Evolutionary conservation across 2,113 vertebrate species (phyloP).

Genomic region (Muntiacus reevesi): DNA sequence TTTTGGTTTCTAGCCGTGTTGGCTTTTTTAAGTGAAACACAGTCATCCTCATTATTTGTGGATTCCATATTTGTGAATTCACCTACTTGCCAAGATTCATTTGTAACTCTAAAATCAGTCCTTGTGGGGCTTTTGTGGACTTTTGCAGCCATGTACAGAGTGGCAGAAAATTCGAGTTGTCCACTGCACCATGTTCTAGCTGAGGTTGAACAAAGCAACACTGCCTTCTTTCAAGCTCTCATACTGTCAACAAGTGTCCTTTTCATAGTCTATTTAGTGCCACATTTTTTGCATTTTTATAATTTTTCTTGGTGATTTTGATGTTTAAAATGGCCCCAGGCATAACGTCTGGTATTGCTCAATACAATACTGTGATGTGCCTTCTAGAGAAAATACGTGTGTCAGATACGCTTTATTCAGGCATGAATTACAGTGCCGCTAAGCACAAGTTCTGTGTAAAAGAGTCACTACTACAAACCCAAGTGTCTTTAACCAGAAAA

Average conservation of each 20-base stretch:
- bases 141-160: background rate
- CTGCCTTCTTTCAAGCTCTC: background rate
- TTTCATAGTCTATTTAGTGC: background rate
- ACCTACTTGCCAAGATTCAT: background rate
- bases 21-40: background rate
- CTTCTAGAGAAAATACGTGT: background rate
- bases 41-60: background rate
- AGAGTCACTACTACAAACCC: background rate
- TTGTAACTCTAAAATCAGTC: background rate
- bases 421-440: background rate
- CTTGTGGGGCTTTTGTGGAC: background rate
- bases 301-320: background rate
- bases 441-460: background rate
- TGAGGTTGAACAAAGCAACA: background rate
- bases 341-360: background rate
- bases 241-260: background rate
- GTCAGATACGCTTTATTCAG: background rate
- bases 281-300: background rate
- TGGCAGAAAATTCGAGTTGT: background rate
- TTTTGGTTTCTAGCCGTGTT: background rate
- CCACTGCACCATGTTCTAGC: background rate
- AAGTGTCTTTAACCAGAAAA: conserved; percentile 3
- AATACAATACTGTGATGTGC: background rate
- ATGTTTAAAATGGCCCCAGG: background rate
- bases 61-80: background rate